Conservation (phyloP, 1,140 invertebrate genomes). For the Delia radicum region DNA sequence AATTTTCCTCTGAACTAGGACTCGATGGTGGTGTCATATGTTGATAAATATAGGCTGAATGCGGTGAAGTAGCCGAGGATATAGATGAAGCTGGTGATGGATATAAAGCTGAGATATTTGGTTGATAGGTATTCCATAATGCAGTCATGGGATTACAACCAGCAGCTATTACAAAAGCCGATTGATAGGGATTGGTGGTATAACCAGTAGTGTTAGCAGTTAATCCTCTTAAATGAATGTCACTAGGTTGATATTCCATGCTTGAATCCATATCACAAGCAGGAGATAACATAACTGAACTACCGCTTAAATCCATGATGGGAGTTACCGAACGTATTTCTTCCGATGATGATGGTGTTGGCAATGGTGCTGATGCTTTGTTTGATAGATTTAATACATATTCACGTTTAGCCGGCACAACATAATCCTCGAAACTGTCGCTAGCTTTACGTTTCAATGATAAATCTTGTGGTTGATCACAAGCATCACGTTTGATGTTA, state of each 20-base stretch:
- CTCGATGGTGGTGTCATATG: constrained; percentile 53
- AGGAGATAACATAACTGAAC: constrained; percentile 39
- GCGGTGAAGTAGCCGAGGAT: constrained; percentile 40
- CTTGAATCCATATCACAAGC: constrained; percentile 31
- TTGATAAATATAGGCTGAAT: constrained; percentile 47
- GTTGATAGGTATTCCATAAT: constrained; percentile 48
- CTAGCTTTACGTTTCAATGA: constrained; percentile 46
- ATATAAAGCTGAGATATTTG: constrained; percentile 35
- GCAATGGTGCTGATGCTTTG: constrained; percentile 28
- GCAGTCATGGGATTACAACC: constrained; percentile 51
- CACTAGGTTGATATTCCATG: constrained; percentile 40
- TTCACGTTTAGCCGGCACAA: constrained; percentile 43
- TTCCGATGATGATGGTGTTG: background rate
- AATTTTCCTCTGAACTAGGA: constrained; percentile 44
- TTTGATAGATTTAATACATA: constrained; percentile 48
- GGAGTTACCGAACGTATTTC: constrained; percentile 25
- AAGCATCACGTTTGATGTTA: background rate
- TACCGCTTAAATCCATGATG: constrained; percentile 26
- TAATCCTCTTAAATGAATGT: constrained; percentile 48
- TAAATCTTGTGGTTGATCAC: constrained; percentile 67
- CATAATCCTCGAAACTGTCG: constrained; percentile 38
- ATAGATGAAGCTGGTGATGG: constrained; percentile 44
- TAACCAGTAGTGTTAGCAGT: constrained; percentile 42
- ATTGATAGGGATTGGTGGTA: constrained; percentile 47
- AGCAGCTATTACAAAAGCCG: constrained; percentile 48